Evolutionary conservation across 2,113 vertebrate species (phyloP).

Genomic region (Gracilinanus agilis): DNA sequence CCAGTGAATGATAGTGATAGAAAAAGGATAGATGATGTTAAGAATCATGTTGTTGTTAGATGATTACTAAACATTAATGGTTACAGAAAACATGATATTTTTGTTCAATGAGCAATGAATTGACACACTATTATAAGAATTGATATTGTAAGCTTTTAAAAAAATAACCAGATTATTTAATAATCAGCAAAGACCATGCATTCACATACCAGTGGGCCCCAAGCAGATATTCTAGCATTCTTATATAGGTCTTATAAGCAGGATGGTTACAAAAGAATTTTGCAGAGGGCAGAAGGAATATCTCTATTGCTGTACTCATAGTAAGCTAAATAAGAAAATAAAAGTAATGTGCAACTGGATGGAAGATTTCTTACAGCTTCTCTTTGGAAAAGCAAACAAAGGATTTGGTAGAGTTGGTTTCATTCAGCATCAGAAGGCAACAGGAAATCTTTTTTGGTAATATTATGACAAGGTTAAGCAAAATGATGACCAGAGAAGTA

Average conservation of each 20-base stretch:
- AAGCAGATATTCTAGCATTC: no score
- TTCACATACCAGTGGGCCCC: no score
- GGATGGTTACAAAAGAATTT: no score
- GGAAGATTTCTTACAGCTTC: background rate
- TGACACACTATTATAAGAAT: background rate
- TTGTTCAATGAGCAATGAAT: background rate
- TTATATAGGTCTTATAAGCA: no score
- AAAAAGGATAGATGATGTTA: background rate
- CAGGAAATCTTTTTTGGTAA: background rate
- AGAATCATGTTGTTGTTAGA: background rate
- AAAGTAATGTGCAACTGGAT: background rate
- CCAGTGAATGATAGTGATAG: background rate
- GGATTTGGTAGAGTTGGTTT: background rate
- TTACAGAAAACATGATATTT: background rate
- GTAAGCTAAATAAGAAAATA: background rate
- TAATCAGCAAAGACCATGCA: no score
- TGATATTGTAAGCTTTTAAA: background rate
- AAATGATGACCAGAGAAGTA: background rate
- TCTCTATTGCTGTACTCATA: background rate
- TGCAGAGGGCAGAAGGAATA: no score
- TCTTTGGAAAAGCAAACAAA: background rate
- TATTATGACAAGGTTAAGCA: background rate
- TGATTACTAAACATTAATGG: background rate
- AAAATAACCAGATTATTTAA: no score
- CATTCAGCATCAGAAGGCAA: background rate